Base-by-base conservation (phyloP, 2,113 vertebrate genomes). In the Oenanthe oenanthe region DNA sequence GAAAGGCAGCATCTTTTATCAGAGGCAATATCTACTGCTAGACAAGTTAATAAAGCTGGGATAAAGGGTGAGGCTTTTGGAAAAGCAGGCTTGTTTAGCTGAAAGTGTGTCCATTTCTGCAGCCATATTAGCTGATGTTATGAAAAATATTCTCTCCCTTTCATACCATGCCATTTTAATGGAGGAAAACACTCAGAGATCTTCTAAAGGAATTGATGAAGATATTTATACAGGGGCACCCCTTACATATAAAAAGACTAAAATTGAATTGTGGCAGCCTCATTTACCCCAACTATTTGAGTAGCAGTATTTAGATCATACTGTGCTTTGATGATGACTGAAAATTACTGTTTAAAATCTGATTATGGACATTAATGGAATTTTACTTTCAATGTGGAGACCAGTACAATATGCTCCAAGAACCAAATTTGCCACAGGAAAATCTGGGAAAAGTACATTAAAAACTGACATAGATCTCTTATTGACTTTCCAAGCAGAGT, bases 31-130 rank as follows among this genome's bases (percentile, higher is more conserved):
- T 62, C 56, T 92, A 92, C 72, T 80, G 56, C 73, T 50, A 68
- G 47, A 85, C 62, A 90, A 68, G 58, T 90, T 85, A 95, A 85
- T 85, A 72, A 88, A 85, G 85, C 88, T 90, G 75, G 51, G 62
- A 94, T 43, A 84, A 92, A 87, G 29, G n/a, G 78, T 40, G 26
- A 89, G 10, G 61, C 16, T 89, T 85, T 88, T 63, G 79, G 77
- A 84, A 88, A 94, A 13, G 11, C 17, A 61, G 26, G 29, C 2
- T 65, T 85, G 10, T 65, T 85, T 85, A 0, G 14, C 42, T 58
- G 50, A 29, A 76, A 73, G 29, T 28, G 13, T 40, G 31, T 54
- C 42, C 43, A 79, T 54, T 88, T 85, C 67, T 72, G 42, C 56
- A 93, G 36, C 40, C 47, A 4, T 81, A 54, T 22, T 62, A 72